Evolutionary conservation across 2,797 vertebrate genomes (phyloP), one percentile per base, ranked within the genome.

Genomic region (Neostethus bicornis): DNA sequence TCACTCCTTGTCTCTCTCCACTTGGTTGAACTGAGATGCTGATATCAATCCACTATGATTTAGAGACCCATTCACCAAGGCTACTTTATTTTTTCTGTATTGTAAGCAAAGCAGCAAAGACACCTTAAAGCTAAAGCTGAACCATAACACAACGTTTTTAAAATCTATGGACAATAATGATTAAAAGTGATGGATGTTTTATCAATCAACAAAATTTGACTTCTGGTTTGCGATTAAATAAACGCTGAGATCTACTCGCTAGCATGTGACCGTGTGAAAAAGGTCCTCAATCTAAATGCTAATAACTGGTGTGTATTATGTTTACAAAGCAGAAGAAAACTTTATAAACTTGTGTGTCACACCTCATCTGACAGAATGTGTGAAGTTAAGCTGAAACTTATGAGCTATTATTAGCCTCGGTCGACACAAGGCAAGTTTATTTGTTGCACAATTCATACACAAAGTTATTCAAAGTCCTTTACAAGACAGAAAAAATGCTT

Each of bases 11-110:
- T 87, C 80, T 82, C 80, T 80, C 68, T 81, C 28, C n/a, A 79
- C 84, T 74, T 20, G 77, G 72, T 54, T 82, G 87, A 77, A 82
- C 84, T 57, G 56, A 73, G 75, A 83, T 59, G 73, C 75, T 75
- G 79, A 89, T 83, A 85, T 83, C 82, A 85, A 81, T 70, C 80
- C 74, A 81, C 70, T 76, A 59, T 58, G 78, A 85, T 75, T 63
- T 77, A 75, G 58, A 77, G 67, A 66, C 69, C 56, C 57, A n/a
- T 73, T 84, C 66, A 5, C 49, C 21, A 45, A 16, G 7, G 65
- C 64, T 9, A 34, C 69, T 67, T 46, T 67, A 74, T 62, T 55
- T 54, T 49, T 45, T 52, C 61, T 47, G 61, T 32, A 56, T 46
- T 16, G 60, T 55, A 14, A 70, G 55, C 37, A 19, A 51, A 72